A percentile compares a stretch with the other conserved stretches of the same genome.
These are phyloP conservation scores for Sapajus apella DNA, from an alignment of 2,113 vertebrate genomes.

Conservation along the genomic window DNA sequence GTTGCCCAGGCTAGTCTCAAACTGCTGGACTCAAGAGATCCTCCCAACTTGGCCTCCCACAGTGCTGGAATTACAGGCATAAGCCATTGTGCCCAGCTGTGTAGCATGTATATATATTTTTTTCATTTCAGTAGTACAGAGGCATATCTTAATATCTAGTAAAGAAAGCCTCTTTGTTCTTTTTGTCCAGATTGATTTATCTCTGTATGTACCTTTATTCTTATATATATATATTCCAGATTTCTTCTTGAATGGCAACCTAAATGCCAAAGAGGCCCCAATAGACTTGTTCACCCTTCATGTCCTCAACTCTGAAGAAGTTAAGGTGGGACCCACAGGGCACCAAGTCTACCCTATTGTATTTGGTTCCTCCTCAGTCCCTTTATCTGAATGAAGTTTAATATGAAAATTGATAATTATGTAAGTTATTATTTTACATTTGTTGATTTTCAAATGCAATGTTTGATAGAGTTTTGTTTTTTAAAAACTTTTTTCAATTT, in stretches of 20 bases:
- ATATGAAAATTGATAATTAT: neutral
- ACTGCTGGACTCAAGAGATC: too few relatives aligned
- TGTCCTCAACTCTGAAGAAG: neutral
- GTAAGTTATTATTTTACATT: neutral
- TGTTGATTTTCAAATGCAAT: neutral
- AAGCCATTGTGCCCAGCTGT: too few relatives aligned
- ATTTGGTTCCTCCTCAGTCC: neutral
- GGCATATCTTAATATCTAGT: neutral
- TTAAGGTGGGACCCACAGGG: neutral
- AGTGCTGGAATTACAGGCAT: too few relatives aligned
- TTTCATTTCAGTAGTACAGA: too few relatives aligned
- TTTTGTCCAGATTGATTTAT: neutral
- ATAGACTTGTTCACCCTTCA: neutral
- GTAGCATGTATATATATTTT: neutral
- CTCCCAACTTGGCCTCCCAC: too few relatives aligned
- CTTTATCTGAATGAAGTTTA: neutral
- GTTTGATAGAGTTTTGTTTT: neutral
- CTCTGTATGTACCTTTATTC: neutral
- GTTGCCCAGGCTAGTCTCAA: too few relatives aligned
- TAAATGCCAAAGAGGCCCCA: neutral
- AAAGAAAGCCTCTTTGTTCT: neutral
- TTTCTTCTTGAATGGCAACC: constrained; percentile 16
- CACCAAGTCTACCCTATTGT: neutral
- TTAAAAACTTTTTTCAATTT: neutral
- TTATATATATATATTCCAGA: neutral